Base-by-base conservation (phyloP, 2,113 vertebrate genomes). In the Catharus bicknelli region DNA sequence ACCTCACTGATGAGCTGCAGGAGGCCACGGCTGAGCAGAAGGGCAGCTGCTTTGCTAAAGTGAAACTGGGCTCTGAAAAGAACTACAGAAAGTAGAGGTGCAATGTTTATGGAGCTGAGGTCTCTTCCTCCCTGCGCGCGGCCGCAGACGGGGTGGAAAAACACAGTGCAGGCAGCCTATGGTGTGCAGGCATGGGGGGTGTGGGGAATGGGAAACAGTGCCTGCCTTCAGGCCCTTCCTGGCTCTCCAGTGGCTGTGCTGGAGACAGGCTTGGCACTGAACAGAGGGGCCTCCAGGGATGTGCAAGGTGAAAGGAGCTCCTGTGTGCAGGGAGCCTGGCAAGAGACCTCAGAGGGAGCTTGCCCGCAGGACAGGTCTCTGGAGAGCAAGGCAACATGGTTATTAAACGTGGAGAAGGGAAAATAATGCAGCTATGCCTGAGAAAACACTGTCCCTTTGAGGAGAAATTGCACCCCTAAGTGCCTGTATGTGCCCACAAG, bases 221-320 rank as follows among this genome's bases (percentile, higher is more conserved):
- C 4, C 81, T 72, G 53, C 84, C 74, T 93, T 96, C 94, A 96
- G 78, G 23, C 38, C 77, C 58, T 38, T 22, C 40, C 69, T 84
- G 62, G 13, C 66, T 45, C 36, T 20, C 54, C 4, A 13, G 29
- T 34, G 68, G 5, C 82, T 63, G 16, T 1, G 5, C 50, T 79
- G 48, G 27, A 50, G 32, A 32, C 0, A 43, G 47, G 74, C 30
- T 7, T 26, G 74, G 36, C 13, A 17, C 42, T 47, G 16, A 85
- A 79, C 59, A 80, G 63, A 73, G 53, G 34, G 43, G 26, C 43
- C 62, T 80, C 19, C 61, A 9, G 84, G 79, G 54, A 3, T 36
- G 40, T n/a, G 3, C 5, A 9, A 45, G 29, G 21, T 90, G 50
- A 90, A 94, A 90, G 78, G 74, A 83, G 30, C 77, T 84, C 30